Base-by-base conservation (phyloP, 35 echinoderm and acorn worm genomes). In the Anneissia japonica region DNA sequence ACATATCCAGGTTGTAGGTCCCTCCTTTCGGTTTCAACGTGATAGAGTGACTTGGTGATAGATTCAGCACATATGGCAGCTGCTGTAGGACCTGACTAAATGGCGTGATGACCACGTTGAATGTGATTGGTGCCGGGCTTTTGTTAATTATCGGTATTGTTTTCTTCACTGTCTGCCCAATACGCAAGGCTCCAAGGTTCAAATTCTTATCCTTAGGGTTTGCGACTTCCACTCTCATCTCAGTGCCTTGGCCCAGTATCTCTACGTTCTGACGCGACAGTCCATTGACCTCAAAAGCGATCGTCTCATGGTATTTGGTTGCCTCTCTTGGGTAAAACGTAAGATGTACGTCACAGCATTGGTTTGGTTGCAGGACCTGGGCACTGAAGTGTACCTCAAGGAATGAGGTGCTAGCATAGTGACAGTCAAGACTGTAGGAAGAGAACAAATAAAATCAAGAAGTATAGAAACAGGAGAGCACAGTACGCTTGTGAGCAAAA, bases 221-320 rank as follows among this genome's bases (percentile, higher is more conserved):
- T 74, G 89, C 96, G 19, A 93, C 91, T 46, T 99, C 95, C 0
- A 97, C 95, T 32, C 84, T 81, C 95, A 97, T 97, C 39, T 97
- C 91, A 7, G 95, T 97, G 0, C 95, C 95, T 10, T 91, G 80
- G 13, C 95, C 95, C 33, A 90, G 30, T 23, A 97, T 89, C 46
- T 93, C 95, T 31, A 97, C 64, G 84, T 97, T 29, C 4, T 11
- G 51, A 23, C 51, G 51, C 1, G 51, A 64, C 16, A 99, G 51
- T 73, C 96, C 96, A 38, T 99, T 99, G 86, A 99, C 35, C 35
- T 99, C 92, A 94, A 99, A 99, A 3, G 86, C 41, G 9, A 99
- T 82, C 46, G 56, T 75, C 80, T 99, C 92, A 32, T 87, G 82
- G 81, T 99, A 99, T 37, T 74, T 86, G 21, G 80, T 64, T 34